Conservation (phyloP, 2,113 vertebrate genomes). For the Cephalopterus ornatus region DNA sequence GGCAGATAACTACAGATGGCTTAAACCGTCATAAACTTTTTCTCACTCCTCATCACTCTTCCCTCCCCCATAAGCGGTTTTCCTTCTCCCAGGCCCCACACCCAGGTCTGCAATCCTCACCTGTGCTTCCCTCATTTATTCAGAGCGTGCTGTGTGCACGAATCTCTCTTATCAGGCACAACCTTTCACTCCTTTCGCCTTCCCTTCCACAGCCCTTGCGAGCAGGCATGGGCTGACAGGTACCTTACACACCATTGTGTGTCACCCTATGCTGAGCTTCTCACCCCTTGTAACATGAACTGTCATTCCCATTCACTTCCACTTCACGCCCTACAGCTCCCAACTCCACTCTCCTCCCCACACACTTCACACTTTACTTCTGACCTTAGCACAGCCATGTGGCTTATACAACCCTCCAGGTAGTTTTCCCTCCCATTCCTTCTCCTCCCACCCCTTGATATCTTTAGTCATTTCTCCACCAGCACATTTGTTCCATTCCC, state of each 20-base stretch:
- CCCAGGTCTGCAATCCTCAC: neutral
- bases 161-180: neutral
- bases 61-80: neutral
- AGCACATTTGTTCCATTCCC: neutral
- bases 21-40: neutral
- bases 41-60: neutral
- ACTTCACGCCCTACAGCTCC: neutral
- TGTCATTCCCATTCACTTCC: neutral
- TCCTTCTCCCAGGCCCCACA: neutral
- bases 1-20: neutral
- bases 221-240: neutral
- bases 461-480: neutral
- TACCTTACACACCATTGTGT: neutral
- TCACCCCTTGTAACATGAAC: neutral
- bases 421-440: neutral
- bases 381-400: neutral
- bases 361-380: constrained; percentile 14
- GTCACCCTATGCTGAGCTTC: neutral
- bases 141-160: neutral
- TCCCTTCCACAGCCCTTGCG: neutral
- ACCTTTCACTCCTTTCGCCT: neutral
- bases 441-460: neutral
- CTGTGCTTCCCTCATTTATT: neutral
- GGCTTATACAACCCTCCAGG: neutral
- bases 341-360: neutral